These are phyloP conservation scores for Opisthograptis luteolata DNA, from an alignment of 2,888 invertebrate genomes.

Conservation along the genomic window DNA sequence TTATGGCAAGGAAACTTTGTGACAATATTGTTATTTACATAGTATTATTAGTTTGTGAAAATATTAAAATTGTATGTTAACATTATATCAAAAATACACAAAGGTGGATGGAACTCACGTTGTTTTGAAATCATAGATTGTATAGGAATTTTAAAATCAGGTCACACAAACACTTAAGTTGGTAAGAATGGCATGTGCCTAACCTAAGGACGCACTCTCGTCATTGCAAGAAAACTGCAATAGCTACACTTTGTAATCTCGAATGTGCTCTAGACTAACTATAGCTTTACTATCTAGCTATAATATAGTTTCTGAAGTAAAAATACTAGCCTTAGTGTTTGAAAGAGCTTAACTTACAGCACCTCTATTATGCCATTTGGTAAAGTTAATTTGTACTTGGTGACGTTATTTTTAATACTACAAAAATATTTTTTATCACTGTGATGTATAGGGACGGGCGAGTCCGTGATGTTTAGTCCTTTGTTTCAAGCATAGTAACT, in stretches of 20 bases:
- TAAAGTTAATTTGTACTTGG: slow-evolving; percentile 38
- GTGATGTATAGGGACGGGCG: not conserved
- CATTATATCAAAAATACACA: not conserved
- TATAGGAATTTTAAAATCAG: too few relatives aligned
- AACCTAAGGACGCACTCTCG: too few relatives aligned
- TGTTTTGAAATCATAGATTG: not conserved
- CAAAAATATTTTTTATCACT: not conserved
- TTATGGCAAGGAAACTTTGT: slow-evolving; percentile 2
- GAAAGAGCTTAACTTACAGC: slow-evolving; percentile 25
- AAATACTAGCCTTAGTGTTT: not conserved
- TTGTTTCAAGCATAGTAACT: too few relatives aligned
- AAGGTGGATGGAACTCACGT: not conserved
- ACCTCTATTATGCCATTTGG: slow-evolving; percentile 22
- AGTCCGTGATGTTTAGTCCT: too few relatives aligned
- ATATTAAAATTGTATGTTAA: not conserved
- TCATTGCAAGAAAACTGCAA: too few relatives aligned
- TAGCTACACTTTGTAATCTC: too few relatives aligned
- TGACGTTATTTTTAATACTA: slow-evolving; percentile 8
- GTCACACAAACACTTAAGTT: too few relatives aligned
- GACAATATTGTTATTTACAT: not conserved
- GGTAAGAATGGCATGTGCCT: too few relatives aligned
- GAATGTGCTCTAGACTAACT: too few relatives aligned
- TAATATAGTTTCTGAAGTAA: too few relatives aligned
- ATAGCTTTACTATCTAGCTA: too few relatives aligned
- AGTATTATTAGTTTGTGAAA: not conserved